Evolutionary conservation across 2,888 invertebrate species (phyloP).

Genomic region (Drosophila niveifrons): DNA sequence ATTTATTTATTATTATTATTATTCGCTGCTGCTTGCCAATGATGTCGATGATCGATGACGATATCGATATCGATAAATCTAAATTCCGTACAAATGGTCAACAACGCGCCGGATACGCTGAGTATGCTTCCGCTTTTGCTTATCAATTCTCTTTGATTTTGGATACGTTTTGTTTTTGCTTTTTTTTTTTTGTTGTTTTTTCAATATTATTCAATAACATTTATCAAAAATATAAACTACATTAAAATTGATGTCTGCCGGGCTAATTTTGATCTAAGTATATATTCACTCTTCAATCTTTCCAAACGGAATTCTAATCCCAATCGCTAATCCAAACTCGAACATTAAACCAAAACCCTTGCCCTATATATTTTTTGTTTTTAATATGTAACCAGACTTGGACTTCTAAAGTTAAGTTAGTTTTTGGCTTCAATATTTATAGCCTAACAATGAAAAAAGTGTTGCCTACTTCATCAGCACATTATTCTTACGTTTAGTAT

Average conservation of each 20-base stretch:
- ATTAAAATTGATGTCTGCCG: slow-evolving; percentile 69
- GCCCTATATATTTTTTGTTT: slow-evolving; percentile 13
- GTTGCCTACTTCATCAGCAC: slow-evolving; percentile 37
- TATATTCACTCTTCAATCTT: slow-evolving; percentile 29
- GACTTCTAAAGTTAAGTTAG: slow-evolving; percentile 52
- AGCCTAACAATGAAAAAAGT: slow-evolving; percentile 76
- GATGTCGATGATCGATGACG: slow-evolving; percentile 15
- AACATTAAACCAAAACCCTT: slow-evolving; percentile 52
- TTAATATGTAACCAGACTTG: slow-evolving; percentile 41
- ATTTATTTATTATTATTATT: slow-evolving; percentile 49
- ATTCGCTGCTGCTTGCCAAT: slow-evolving; percentile 49
- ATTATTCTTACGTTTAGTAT: slow-evolving; percentile 22
- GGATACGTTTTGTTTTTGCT: slow-evolving; percentile 18
- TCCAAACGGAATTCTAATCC: slow-evolving; percentile 12
- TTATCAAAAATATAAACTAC: slow-evolving; percentile 84
- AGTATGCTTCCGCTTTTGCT: slow-evolving; percentile 40
- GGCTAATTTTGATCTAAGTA: slow-evolving; percentile 20
- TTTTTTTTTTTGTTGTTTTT: slow-evolving; percentile 6
- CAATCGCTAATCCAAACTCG: slow-evolving; percentile 40
- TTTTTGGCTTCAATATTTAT: slow-evolving; percentile 64
- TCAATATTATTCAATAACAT: slow-evolving; percentile 76
- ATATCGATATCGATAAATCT: slow-evolving; percentile 44
- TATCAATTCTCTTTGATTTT: slow-evolving; percentile 50
- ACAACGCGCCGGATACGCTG: slow-evolving; percentile 52
- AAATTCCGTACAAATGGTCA: slow-evolving; percentile 75